Percentiles rank a stretch among this genome's conserved stretches.
Evolutionary conservation across 2,113 vertebrate species (phyloP).

Genomic region (Pelecanus crispus): DNA sequence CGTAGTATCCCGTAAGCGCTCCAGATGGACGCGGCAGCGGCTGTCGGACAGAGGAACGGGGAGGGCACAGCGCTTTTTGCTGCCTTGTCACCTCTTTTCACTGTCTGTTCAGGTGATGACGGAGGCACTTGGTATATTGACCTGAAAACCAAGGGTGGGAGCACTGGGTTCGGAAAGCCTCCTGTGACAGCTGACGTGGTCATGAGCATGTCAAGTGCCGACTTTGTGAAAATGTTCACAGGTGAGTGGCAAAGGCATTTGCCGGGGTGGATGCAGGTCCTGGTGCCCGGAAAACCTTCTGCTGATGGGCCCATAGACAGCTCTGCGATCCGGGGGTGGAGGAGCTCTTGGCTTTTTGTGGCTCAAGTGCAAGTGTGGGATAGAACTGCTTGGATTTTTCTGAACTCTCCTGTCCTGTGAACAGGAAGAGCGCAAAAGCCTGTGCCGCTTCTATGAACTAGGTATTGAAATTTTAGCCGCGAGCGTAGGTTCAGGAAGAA

Average conservation of each 20-base stretch:
- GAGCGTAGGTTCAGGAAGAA: neutral
- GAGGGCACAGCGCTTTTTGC: rapidly evolving
- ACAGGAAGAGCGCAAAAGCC: neutral
- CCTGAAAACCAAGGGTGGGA: constrained; percentile 81
- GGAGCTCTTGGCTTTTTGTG: neutral
- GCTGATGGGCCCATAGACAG: rapidly evolving
- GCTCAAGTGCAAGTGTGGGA: neutral
- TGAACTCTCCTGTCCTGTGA: neutral
- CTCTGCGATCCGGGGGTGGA: neutral
- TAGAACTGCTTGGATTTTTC: neutral
- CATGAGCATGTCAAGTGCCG: constrained; percentile 85
- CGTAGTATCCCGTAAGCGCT: rapidly evolving
- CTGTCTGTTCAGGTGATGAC: constrained; percentile 76
- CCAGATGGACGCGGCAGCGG: rapidly evolving
- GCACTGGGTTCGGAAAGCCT: constrained; percentile 77
- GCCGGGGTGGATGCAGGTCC: rapidly evolving
- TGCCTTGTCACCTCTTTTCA: neutral
- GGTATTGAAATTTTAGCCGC: no score
- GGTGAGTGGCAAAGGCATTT: constrained; percentile 66
- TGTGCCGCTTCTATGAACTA: neutral
- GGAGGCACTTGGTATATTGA: constrained; percentile 89
- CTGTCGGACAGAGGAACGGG: rapidly evolving
- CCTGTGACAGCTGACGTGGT: constrained; percentile 79
- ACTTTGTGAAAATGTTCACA: constrained; percentile 93
- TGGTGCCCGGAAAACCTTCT: neutral